phyloP scores from a whole-genome alignment of 2,888 invertebrate species.

The Lepidocyrtoides sp. region DNA sequence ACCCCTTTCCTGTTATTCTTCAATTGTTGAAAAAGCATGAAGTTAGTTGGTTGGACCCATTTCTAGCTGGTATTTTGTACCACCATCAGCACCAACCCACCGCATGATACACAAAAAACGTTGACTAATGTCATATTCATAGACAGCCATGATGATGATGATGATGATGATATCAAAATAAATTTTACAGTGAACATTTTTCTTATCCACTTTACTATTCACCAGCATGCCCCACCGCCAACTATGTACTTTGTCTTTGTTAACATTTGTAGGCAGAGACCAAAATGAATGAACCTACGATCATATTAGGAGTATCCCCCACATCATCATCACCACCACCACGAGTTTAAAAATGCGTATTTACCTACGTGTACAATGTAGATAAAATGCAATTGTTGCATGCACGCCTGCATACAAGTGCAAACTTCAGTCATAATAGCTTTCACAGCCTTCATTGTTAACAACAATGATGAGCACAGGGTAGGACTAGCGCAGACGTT shows the following conservation, averaged over 20 bases:
- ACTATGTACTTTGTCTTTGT: neutral
- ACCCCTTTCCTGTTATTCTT: neutral
- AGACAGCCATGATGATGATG: neutral
- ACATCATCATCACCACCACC: too few relatives aligned
- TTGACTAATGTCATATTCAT: too few relatives aligned
- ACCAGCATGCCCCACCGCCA: neutral
- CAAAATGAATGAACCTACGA: neutral
- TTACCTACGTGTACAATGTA: neutral
- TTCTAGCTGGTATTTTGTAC: too few relatives aligned
- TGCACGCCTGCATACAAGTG: conserved; percentile 24
- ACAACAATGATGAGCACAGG: conserved; percentile 66
- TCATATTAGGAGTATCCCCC: neutral
- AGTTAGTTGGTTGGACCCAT: too few relatives aligned
- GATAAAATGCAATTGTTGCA: conserved; percentile 32
- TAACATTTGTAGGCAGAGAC: neutral
- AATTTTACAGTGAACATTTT: neutral
- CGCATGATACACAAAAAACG: too few relatives aligned
- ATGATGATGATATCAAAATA: conserved; percentile 21
- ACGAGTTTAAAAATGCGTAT: conserved; percentile 11
- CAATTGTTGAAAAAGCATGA: neutral
- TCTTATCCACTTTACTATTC: conserved; percentile 31
- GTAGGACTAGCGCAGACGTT: conserved; percentile 13
- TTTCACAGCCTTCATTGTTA: conserved; percentile 64
- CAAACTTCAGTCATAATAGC: conserved; percentile 48
- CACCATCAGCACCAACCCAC: neutral